These are phyloP conservation scores for Campoplex capitator DNA, from an alignment of 2,888 invertebrate genomes.

Conservation along the genomic window DNA sequence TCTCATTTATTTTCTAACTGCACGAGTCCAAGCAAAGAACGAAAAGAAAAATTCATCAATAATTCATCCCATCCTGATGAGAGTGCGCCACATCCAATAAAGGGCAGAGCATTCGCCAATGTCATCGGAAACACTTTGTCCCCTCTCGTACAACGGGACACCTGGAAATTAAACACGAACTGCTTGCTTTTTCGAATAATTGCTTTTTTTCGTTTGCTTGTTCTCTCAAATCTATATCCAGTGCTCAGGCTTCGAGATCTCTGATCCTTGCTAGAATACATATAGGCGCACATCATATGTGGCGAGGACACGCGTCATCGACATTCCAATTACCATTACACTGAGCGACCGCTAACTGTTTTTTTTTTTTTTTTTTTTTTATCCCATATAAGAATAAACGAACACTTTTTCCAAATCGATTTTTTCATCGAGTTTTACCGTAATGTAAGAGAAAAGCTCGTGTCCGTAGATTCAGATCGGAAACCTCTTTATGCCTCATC, in stretches of 20 bases:
- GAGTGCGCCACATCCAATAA: not conserved
- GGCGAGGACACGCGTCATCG: constrained; percentile 55
- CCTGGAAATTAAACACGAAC: constrained; percentile 12
- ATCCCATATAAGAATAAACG: constrained; percentile 52
- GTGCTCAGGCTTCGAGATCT: constrained; percentile 11
- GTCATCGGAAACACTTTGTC: constrained; percentile 33
- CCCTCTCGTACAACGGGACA: constrained; percentile 37
- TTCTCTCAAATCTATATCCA: not conserved
- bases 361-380: not conserved
- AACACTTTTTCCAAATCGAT: constrained; percentile 48
- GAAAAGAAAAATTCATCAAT: constrained; percentile 3
- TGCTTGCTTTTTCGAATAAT: constrained; percentile 24
- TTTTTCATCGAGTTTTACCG: constrained; percentile 9
- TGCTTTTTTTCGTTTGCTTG: not conserved
- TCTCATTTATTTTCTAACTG: constrained; percentile 21
- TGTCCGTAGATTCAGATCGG: not conserved
- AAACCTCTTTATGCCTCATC: no score
- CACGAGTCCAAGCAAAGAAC: not conserved
- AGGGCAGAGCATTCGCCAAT: not conserved
- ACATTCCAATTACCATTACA: constrained; percentile 50
- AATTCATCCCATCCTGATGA: constrained; percentile 8
- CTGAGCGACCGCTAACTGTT: constrained; percentile 48
- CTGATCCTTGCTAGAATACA: not conserved
- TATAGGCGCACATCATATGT: not conserved
- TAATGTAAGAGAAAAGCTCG: not conserved